Base-by-base conservation (phyloP, 2,797 vertebrate genomes). In the Serranus cabrilla region DNA sequence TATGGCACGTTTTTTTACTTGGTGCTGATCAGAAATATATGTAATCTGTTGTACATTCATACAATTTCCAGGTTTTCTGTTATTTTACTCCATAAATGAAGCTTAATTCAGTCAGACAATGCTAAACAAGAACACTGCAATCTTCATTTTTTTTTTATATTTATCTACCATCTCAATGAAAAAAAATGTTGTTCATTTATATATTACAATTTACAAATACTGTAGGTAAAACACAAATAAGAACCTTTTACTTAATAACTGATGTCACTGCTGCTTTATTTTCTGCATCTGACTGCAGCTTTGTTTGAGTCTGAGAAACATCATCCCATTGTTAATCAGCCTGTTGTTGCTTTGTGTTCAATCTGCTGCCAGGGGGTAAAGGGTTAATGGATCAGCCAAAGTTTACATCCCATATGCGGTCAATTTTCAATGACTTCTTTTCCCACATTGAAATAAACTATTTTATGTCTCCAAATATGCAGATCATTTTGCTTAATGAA, bases 401-500 rank as follows among this genome's bases (percentile, higher is more conserved):
- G 93, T 95, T 94, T 94, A 91, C 89, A 91, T 94, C 93, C 92
- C 87, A 87, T 90, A 94, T 88, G 92, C 96, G 94, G 95, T 98
- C 97, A 95, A 97, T 97, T 97, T 96, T 96, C 95, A 96, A 95
- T 97, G 95, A 97, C 97, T 98, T 97, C 96, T 96, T 96, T 97
- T 97, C 97, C 97, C 97, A 97, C 97, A 96, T 97, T 97, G 97
- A 99, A 99, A 98, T 99, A 98, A 96, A 99, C 97, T 98, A 99
- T 99, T 99, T 99, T 99, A 99, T 99, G 98, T 99, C 98, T 99
- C 97, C 98, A 99, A 99, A 99, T 99, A 99, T 99, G 98, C 97
- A 99, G 98, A 99, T 99, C 98, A 99, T 99, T 99, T 99, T 99
- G 97, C 98, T 99, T 99, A 99, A 99, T 99, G 98, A 99, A 99